phyloP scores from a whole-genome alignment of 2,113 vertebrate genomes.

The Paralichthys olivaceus region DNA sequence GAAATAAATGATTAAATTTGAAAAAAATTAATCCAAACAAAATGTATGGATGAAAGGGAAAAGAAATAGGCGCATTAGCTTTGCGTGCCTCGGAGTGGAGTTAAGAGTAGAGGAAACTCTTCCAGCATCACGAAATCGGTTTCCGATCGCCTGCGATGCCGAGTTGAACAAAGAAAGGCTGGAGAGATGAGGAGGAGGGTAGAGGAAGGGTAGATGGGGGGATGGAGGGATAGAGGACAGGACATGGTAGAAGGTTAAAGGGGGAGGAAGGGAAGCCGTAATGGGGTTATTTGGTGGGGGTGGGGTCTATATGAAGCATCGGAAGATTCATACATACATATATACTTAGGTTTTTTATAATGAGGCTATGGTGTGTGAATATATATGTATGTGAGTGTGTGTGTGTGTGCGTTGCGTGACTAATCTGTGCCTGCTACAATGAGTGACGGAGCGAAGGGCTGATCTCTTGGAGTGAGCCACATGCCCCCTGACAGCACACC shows the following conservation, averaged over 20 bases:
- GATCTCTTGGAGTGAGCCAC: constrained; percentile 72
- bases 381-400: constrained; percentile 46
- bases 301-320: constrained; percentile 7
- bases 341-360: constrained; percentile 40
- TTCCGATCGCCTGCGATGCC: constrained; percentile 28
- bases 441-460: constrained; percentile 64
- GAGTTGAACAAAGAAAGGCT: constrained; percentile 45
- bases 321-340: constrained; percentile 43
- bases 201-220: constrained; percentile 8
- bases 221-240: constrained; percentile 17
- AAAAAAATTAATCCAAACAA: constrained; percentile 12
- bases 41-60: neutral
- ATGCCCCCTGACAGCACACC: constrained; percentile 69
- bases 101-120: constrained; percentile 21
- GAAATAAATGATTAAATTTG: neutral
- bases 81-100: constrained; percentile 15
- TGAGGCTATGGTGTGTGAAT: constrained; percentile 43
- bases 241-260: constrained; percentile 50
- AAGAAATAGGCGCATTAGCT: neutral
- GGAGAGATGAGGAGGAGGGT: constrained; percentile 23
- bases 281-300: constrained; percentile 47
- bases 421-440: constrained; percentile 68
- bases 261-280: constrained; percentile 30
- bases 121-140: constrained; percentile 37
- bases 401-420: constrained; percentile 67